Conservation (phyloP, 2,888 invertebrate species). For the Hydroisotoma schaefferi region DNA sequence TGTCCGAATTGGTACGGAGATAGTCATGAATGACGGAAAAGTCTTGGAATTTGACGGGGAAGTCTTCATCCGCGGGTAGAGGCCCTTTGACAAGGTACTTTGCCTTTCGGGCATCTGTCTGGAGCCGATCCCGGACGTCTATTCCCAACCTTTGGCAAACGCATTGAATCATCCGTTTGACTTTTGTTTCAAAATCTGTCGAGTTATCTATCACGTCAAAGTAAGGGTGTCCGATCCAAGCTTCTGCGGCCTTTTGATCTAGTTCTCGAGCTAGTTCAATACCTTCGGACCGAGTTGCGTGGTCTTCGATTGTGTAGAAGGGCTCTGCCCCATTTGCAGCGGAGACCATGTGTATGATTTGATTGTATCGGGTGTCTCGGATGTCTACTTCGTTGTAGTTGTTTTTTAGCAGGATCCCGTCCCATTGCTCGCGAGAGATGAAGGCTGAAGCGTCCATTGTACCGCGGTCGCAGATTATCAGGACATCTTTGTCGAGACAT, state of each 20-base stretch:
- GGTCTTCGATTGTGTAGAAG: constrained; percentile 94
- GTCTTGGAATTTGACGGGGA: constrained; percentile 82
- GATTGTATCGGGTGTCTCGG: constrained; percentile 91
- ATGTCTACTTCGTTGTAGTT: constrained; percentile 89
- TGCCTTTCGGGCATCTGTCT: constrained; percentile 85
- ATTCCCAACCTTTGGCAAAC: constrained; percentile 91
- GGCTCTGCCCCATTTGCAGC: constrained; percentile 98
- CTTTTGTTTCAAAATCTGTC: constrained; percentile 93
- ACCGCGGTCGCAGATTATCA: constrained; percentile 97
- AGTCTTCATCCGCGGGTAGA: constrained; percentile 66
- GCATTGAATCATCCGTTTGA: constrained; percentile 76
- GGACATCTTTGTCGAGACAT: constrained; percentile 58
- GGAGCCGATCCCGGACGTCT: constrained; percentile 87
- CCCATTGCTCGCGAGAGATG: constrained; percentile 77
- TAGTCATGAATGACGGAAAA: constrained; percentile 98
- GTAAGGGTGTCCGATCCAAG: constrained; percentile 97
- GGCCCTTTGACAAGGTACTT: constrained; percentile 81
- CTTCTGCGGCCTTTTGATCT: constrained; percentile 87
- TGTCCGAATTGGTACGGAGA: constrained; percentile 80
- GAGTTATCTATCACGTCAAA: constrained; percentile 98
- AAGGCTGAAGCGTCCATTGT: constrained; percentile 98
- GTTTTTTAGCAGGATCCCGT: constrained; percentile 73
- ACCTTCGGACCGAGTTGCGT: constrained; percentile 90
- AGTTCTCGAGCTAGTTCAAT: constrained; percentile 80
- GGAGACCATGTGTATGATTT: constrained; percentile 76